These are phyloP conservation scores for Eolophus roseicapilla DNA, from an alignment of 2,113 vertebrate species.

Conservation along the genomic window DNA sequence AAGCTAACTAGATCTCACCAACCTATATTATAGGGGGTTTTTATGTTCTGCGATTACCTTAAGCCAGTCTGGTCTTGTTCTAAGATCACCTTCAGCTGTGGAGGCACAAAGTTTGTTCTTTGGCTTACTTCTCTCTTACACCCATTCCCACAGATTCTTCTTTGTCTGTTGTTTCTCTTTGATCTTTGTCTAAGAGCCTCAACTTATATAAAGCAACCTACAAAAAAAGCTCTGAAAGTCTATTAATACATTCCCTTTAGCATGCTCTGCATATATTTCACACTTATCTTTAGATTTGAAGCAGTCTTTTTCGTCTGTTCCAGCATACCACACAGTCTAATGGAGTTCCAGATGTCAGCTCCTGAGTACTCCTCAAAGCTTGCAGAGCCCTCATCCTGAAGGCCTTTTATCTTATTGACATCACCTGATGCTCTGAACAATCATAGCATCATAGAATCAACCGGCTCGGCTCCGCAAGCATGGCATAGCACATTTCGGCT, in stretches of 20 bases:
- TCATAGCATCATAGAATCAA: neutral
- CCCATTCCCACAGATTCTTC: neutral
- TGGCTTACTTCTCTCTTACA: neutral
- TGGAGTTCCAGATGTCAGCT: neutral
- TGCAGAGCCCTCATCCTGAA: neutral
- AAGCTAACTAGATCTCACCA: neutral
- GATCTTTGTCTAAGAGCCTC: neutral
- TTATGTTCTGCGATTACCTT: neutral
- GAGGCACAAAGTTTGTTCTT: neutral
- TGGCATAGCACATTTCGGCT: neutral
- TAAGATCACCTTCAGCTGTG: neutral
- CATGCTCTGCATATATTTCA: neutral
- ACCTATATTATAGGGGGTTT: fast-evolving
- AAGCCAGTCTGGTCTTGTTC: neutral
- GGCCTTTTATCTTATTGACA: neutral
- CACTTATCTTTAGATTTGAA: neutral
- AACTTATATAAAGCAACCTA: neutral
- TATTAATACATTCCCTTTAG: neutral
- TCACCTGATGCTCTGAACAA: neutral
- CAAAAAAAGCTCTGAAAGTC: neutral
- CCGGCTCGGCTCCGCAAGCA: too few species aligned
- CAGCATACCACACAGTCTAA: neutral
- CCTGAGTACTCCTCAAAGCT: neutral
- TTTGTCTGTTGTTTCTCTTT: neutral
- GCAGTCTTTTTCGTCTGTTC: neutral